Conservation (phyloP, 2,113 vertebrate genomes). For the Oophaga pumilio region DNA sequence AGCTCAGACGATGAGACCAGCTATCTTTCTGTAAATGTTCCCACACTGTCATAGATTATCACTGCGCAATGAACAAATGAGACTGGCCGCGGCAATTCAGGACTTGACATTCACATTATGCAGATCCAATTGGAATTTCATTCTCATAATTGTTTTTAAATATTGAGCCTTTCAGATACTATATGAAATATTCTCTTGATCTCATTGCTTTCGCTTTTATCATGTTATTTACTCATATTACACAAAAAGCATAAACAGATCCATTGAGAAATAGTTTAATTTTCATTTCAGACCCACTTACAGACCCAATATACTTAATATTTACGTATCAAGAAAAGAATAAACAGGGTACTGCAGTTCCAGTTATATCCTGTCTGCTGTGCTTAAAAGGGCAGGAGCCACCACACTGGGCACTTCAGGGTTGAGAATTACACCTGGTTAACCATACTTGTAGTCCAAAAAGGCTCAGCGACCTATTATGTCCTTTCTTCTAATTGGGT, state of each 20-base stretch:
- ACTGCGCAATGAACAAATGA: constrained; percentile 62
- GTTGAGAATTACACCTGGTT: no score
- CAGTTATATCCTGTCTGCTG: no score
- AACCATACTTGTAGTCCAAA: no score
- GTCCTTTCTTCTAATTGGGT: no score
- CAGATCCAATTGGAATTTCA: constrained; percentile 59
- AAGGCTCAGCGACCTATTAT: no score
- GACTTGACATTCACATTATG: constrained; percentile 61
- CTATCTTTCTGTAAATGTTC: constrained; percentile 60
- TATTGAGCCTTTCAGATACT: constrained; percentile 58
- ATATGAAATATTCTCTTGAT: constrained; percentile 33
- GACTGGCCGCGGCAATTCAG: constrained; percentile 56
- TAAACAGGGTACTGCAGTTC: no score
- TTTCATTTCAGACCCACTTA: no score
- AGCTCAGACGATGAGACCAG: constrained; percentile 58
- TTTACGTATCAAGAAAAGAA: no score
- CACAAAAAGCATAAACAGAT: neutral
- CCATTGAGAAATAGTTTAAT: neutral
- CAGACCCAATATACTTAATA: no score
- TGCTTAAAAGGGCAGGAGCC: no score
- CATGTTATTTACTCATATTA: neutral
- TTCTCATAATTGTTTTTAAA: constrained; percentile 64
- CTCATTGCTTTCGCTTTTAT: neutral
- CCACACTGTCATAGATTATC: constrained; percentile 54
- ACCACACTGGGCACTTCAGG: no score